These are phyloP conservation scores for Charadrius vociferus DNA, from an alignment of 2,113 vertebrate genomes.

Conservation along the genomic window DNA sequence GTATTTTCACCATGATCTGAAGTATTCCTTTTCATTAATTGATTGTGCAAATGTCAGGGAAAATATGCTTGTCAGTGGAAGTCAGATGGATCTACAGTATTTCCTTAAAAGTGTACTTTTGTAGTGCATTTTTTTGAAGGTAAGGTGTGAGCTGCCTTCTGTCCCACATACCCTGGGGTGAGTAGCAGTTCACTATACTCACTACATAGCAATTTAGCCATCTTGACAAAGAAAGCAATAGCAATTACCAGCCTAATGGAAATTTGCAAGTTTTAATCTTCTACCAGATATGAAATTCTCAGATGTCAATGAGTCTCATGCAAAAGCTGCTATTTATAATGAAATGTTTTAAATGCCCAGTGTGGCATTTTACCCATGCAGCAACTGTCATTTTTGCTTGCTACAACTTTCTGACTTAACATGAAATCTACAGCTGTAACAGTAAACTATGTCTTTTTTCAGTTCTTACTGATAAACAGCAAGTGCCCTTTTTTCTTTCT, in stretches of 20 bases:
- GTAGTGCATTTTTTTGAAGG: neutral
- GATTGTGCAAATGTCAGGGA: neutral
- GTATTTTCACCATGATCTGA: neutral
- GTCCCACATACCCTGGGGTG: neutral
- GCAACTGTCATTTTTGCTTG: neutral
- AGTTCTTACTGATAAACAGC: slow-evolving; percentile 12
- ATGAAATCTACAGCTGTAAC: slow-evolving; percentile 21
- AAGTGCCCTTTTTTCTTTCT: neutral
- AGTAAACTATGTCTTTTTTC: slow-evolving; percentile 16
- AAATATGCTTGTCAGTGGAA: neutral
- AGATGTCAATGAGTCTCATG: neutral
- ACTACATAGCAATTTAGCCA: neutral
- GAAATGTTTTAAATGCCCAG: neutral
- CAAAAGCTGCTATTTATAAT: neutral
- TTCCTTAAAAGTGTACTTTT: neutral
- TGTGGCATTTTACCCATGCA: neutral
- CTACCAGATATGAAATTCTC: neutral
- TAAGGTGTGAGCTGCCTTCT: neutral
- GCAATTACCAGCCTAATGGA: neutral
- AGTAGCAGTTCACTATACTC: neutral
- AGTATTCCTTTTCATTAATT: neutral
- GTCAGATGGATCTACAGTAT: neutral
- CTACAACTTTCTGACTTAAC: neutral
- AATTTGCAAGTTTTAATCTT: neutral
- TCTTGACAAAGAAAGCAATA: neutral